Percentiles rank a stretch among this genome's conserved stretches.
phyloP scores from a whole-genome alignment of 2,113 vertebrate genomes.

The Pao palembangensis region DNA sequence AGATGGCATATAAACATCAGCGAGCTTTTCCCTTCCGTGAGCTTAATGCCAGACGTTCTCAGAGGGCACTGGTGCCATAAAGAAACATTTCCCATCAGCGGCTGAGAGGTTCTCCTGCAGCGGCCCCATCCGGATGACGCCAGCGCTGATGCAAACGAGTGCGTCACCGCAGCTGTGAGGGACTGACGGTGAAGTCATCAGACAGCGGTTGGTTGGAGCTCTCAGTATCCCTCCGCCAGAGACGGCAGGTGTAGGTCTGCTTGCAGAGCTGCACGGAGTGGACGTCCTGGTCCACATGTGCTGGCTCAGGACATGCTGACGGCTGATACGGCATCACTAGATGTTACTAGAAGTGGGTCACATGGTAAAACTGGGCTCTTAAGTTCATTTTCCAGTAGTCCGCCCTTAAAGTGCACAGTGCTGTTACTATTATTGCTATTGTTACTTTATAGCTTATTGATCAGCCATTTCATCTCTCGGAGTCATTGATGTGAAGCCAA shows the following conservation, averaged over 20 bases:
- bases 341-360: conserved; percentile 32
- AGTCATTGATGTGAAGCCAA: neutral
- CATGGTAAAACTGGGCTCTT: neutral
- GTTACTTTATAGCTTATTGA: neutral
- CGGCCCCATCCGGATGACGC: conserved; percentile 48
- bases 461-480: conserved; percentile 7
- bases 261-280: conserved; percentile 5
- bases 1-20: conserved; percentile 14
- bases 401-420: too few relatives aligned
- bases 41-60: conserved; percentile 41
- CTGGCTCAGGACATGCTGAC: conserved; percentile 27
- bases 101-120: conserved; percentile 31
- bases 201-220: conserved; percentile 28
- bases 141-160: conserved; percentile 53
- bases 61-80: conserved; percentile 28
- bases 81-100: conserved; percentile 33
- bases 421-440: too few relatives aligned
- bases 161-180: conserved; percentile 59
- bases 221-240: conserved; percentile 20
- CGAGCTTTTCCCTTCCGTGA: conserved; percentile 35
- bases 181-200: conserved; percentile 49
- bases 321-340: conserved; percentile 45
- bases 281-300: too few relatives aligned
- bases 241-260: conserved; percentile 17
- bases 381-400: too few relatives aligned